Evolutionary conservation across 2,113 vertebrate genomes (phyloP), one percentile per base, ranked within the genome.

Genomic region (Gnathonemus echidnorhynchus): DNA sequence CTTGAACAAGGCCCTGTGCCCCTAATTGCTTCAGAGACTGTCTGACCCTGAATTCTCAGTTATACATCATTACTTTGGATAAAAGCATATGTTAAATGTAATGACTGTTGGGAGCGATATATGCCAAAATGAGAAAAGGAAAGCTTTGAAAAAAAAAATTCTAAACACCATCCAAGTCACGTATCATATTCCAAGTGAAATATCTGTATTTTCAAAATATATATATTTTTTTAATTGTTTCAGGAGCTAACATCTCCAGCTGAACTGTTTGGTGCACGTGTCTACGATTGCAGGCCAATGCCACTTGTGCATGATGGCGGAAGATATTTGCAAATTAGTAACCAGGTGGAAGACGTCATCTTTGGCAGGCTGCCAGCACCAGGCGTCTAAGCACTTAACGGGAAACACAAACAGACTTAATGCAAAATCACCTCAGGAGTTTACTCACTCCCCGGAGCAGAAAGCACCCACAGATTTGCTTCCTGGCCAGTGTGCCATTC

Each of bases 401-500:
- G 48, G 45, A 42, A 77, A 83, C 49, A 85, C 52, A 84, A 48
- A 49, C 56, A 62, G 5, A 17, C 17, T 24, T 42, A 50, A 87
- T 35, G 86, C 15, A 56, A 35, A 39, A 53, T n/a, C 48, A 88
- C 42, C 87, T 5, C 56, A n/a, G 17, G 49, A 31, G n/a, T 92
- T 91, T 80, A 42, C 53, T 56, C 58, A n/a, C 74, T 70, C 74
- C 35, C 17, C 86, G 15, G 13, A 83, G 88, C 90, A 90, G 87
- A 93, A 92, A 91, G 90, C 85, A 53, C 88, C 49, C 62, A 42
- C 10, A 48, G 27, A 66, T n/a, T 27, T 53, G 58, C 39, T 77
- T 52, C 45, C 87, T 89, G 86, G 85, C 83, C 89, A 91, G 83
- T 91, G 92, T 92, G 88, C 35, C 35, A 89, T 87, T 62, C 52